Evolutionary conservation across 2,888 invertebrate species (phyloP).

Genomic region (Emmelina monodactyla): DNA sequence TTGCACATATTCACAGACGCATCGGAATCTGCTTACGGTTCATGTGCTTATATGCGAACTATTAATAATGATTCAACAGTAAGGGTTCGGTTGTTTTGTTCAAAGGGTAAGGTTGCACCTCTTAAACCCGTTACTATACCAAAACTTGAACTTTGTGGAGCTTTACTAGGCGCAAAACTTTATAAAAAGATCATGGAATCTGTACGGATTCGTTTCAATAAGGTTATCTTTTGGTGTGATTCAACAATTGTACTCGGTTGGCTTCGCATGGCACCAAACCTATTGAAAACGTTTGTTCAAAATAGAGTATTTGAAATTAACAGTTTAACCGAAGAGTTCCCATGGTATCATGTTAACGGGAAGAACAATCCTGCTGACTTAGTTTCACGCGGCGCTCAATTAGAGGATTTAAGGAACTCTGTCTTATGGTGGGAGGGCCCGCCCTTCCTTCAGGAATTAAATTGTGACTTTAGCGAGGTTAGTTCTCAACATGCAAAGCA

Average conservation of each 20-base stretch:
- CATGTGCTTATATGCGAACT: not conserved
- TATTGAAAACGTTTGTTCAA: not conserved
- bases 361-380: not conserved
- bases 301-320: slow-evolving; percentile 1
- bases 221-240: not conserved
- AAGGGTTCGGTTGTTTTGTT: not conserved
- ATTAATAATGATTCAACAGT: not conserved
- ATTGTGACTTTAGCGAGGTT: too few relatives aligned
- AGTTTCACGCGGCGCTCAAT: not conserved
- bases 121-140: not conserved
- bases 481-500: too few relatives aligned
- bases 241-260: slow-evolving; percentile 1
- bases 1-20: not conserved
- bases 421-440: not conserved
- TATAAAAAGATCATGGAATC: not conserved
- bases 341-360: not conserved
- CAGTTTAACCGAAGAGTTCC: not conserved
- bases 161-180: not conserved
- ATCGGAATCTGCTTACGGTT: not conserved
- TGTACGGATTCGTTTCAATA: not conserved
- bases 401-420: not conserved
- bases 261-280: not conserved
- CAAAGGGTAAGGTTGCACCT: not conserved
- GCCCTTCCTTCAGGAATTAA: too few relatives aligned
- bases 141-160: not conserved